Evolutionary conservation across 2,797 vertebrate genomes (phyloP).

Genomic region (Cyclopterus lumpus): DNA sequence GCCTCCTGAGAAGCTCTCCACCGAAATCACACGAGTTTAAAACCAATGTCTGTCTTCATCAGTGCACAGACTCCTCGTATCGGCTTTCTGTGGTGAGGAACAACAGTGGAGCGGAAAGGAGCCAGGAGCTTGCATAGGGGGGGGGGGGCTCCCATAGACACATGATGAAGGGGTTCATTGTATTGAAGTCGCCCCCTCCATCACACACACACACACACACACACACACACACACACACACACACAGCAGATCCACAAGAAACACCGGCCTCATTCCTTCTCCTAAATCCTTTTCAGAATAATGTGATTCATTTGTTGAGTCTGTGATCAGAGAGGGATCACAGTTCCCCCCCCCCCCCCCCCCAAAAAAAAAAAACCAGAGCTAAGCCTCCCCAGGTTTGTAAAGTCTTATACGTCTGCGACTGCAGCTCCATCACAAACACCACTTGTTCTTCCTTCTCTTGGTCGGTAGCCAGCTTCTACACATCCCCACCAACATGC

Average conservation of each 20-base stretch:
- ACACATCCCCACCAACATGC: constrained; percentile 7
- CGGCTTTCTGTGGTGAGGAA: constrained; percentile 27
- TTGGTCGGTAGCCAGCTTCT: background rate
- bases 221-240: background rate
- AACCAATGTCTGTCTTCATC: constrained; percentile 14
- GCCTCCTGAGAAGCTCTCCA: background rate
- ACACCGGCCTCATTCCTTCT: constrained; percentile 27
- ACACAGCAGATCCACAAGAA: constrained; percentile 21
- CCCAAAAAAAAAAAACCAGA: no score
- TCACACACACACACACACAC: background rate
- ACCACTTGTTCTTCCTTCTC: background rate
- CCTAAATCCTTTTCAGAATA: constrained; percentile 44
- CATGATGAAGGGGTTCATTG: constrained; percentile 76
- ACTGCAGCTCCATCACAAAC: background rate
- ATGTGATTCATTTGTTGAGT: constrained; percentile 76
- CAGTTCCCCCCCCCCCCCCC: constrained; percentile 1
- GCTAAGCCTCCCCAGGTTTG: background rate
- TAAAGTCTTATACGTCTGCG: constrained; percentile 33
- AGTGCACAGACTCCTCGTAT: constrained; percentile 21
- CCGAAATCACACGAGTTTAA: constrained; percentile 24
- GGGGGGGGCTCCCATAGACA: constrained; percentile 54
- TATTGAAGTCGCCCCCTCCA: constrained; percentile 32
- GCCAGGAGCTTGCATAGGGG: constrained; percentile 40
- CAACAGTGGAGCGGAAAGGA: constrained; percentile 46
- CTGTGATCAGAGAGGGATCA: constrained; percentile 37